phyloP scores from a whole-genome alignment of 2,113 vertebrate species.

The Pipa parva region DNA sequence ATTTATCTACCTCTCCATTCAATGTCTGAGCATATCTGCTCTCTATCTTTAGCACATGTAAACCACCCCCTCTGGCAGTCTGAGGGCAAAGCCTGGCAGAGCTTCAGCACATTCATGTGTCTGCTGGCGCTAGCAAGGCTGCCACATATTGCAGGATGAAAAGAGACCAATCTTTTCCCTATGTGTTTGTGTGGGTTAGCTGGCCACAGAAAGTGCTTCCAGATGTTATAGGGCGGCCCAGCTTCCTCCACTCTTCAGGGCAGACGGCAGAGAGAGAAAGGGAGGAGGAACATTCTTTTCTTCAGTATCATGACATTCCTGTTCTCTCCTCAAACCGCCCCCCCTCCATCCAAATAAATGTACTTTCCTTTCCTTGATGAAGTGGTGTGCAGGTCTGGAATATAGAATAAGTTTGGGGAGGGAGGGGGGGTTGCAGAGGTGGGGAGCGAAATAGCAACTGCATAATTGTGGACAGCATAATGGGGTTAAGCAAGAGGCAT shows the following conservation, averaged over 20 bases:
- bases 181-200: conserved; percentile 32
- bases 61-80: not conserved
- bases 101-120: not conserved
- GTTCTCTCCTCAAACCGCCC: not conserved
- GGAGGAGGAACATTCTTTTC: conserved; percentile 29
- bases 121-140: not conserved
- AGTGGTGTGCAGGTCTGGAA: conserved; percentile 18
- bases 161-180: not conserved
- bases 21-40: not conserved
- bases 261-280: not conserved
- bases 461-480: not conserved
- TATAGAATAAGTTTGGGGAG: not conserved
- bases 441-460: not conserved
- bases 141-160: conserved; percentile 11
- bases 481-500: not conserved
- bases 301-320: conserved; percentile 37
- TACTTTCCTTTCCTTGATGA: conserved; percentile 22
- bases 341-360: conserved; percentile 26
- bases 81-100: not conserved
- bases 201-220: conserved; percentile 36
- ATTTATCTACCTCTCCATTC: not conserved
- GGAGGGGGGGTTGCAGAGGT: not conserved
- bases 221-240: conserved; percentile 37
- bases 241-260: conserved; percentile 22
- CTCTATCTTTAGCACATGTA: not conserved